Base-by-base conservation (phyloP, 2,113 vertebrate species). In the Rattus rattus region DNA sequence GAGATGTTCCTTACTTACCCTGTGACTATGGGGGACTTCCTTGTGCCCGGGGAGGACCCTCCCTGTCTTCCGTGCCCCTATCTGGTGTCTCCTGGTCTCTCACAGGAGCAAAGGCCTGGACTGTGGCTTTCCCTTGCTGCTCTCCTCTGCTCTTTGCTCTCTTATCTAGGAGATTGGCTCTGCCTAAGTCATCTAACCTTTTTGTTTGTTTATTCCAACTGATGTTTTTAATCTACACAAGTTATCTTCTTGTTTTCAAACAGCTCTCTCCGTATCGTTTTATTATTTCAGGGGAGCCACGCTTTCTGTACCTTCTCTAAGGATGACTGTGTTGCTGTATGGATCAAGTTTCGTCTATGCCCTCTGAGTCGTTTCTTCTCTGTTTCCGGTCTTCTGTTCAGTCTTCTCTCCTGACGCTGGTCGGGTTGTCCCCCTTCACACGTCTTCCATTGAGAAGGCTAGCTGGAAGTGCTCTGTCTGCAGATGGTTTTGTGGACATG, bases 201-300 rank as follows among this genome's bases (percentile, higher is more conserved):
- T 96, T 83, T 93, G 69, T 87, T 87, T 59, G 69, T 85, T 80
- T 91, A 94, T 77, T 83, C 96, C 61, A 94, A 13, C 56, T 76
- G 52, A 61, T 59, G 75, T 73, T 91, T 90, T 94, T 95, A 96
- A 91, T 94, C 94, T 96, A 91, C 70, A 92, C n/a, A 61, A 86
- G 10, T 19, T 19, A 19, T 24, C 81, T 94, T 91, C 80, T 89
- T 95, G 6, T 94, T 96, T 79, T 93, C 59, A 8, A 56, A 70
- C 4, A 76, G 59, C 33, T 39, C 69, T 95, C 70, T 95, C 83
- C 30, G 33, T 39, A n/a, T 81, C 49, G n/a, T 96, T 88, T 94
- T 83, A 87, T 92, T 65, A 28, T 80, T 85, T 96, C 72, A 93
- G 59, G 69, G 26, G n/a, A 54, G 19, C 56, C 90, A 63, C 83